Evolutionary conservation across 1,140 invertebrate species (phyloP).

Genomic region (Glossosoma conforme): DNA sequence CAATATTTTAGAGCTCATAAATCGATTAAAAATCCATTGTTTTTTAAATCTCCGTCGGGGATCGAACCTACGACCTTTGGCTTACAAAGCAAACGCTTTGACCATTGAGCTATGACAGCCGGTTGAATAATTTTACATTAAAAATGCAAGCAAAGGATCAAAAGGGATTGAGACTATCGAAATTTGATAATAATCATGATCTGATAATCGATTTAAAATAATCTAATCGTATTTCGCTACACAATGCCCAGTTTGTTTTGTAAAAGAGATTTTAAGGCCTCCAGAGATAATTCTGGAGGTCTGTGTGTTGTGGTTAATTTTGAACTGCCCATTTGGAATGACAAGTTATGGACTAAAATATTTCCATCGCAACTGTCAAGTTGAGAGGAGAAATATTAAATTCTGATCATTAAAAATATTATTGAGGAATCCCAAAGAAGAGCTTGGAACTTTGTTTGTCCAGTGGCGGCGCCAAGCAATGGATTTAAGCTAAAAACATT

Average conservation of each 20-base stretch:
- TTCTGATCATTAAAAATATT: constrained; percentile 26
- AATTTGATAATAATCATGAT: background rate
- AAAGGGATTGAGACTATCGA: too few relatives aligned
- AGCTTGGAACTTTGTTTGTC: constrained; percentile 12
- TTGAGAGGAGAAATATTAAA: constrained; percentile 19
- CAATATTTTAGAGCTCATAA: too few relatives aligned
- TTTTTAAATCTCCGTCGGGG: too few relatives aligned
- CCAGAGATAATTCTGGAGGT: too few relatives aligned
- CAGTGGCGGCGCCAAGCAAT: constrained; percentile 17
- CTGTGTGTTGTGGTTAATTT: constrained; percentile 2
- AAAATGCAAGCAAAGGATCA: too few relatives aligned
- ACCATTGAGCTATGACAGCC: too few relatives aligned
- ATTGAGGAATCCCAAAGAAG: constrained; percentile 18
- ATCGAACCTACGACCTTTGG: too few relatives aligned
- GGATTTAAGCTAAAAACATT: too few relatives aligned
- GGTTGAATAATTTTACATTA: too few relatives aligned
- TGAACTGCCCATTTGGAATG: constrained; percentile 6
- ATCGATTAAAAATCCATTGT: too few relatives aligned
- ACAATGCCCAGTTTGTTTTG: background rate
- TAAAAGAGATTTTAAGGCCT: constrained; percentile 1
- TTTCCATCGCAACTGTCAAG: constrained; percentile 19
- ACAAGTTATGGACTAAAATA: constrained; percentile 13
- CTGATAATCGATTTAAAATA: background rate
- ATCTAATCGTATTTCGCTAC: background rate
- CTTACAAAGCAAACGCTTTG: too few relatives aligned